A percentile compares a stretch with the other conserved stretches of the same genome.
These are phyloP conservation scores for Odocoileus virginianus DNA, from an alignment of 2,113 vertebrate genomes.

Conservation along the genomic window DNA sequence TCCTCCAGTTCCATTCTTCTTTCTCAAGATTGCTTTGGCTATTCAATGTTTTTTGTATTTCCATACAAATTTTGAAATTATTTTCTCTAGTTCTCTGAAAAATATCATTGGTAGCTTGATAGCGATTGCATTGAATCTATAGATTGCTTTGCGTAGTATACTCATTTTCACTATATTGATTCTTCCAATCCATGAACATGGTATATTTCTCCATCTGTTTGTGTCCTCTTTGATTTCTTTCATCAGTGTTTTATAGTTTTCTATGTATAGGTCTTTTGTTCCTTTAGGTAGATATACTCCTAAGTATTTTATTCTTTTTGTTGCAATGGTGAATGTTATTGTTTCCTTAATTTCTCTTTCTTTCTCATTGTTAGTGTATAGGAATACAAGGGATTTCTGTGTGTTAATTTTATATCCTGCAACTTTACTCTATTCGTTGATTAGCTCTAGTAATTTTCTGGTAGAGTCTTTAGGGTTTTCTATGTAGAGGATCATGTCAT, in stretches of 20 bases:
- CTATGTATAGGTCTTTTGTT: neutral
- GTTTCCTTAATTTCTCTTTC: neutral
- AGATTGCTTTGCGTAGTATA: neutral
- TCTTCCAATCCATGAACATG: accelerated
- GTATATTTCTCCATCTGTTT: neutral
- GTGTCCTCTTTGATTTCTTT: neutral
- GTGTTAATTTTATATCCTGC: neutral
- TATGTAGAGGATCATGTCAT: neutral
- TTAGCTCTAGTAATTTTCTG: neutral
- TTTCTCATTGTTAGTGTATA: neutral
- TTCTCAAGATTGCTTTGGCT: neutral
- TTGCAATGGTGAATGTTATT: neutral
- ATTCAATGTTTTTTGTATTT: neutral
- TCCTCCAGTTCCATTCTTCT: neutral
- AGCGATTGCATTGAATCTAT: neutral
- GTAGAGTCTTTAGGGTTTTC: neutral
- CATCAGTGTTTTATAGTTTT: neutral
- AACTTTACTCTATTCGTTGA: neutral
- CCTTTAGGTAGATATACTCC: neutral
- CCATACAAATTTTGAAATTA: neutral
- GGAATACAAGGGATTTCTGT: neutral
- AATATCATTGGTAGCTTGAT: neutral
- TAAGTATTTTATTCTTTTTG: neutral
- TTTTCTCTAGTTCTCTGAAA: neutral
- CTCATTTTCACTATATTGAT: neutral